Percentiles rank a stretch among this genome's conserved stretches.
phyloP scores from a whole-genome alignment of 2,888 invertebrate genomes.

The Phoenoteleia sp. region DNA sequence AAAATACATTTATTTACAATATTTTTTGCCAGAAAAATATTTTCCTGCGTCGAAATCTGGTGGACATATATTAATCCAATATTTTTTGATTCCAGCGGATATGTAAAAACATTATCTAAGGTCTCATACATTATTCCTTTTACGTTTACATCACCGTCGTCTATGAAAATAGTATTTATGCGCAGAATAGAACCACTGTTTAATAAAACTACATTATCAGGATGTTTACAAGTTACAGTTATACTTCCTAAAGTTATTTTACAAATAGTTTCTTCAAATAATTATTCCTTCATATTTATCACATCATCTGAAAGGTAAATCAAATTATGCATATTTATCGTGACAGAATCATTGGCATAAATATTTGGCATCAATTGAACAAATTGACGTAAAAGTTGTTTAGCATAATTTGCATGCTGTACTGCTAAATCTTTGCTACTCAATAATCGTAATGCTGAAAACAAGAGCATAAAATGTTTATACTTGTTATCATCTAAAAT shows the following conservation, averaged over 20 bases:
- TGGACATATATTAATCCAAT: background rate
- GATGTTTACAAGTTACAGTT: background rate
- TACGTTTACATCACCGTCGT: background rate
- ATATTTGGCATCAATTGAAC: slow-evolving; percentile 5
- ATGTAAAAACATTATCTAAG: background rate
- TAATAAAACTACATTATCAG: background rate
- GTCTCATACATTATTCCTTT: background rate
- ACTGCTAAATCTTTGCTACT: background rate
- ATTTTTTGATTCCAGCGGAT: background rate
- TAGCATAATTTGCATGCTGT: slow-evolving; percentile 4
- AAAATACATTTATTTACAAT: no score
- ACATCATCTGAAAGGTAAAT: slow-evolving; percentile 33
- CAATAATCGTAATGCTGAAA: slow-evolving; percentile 28
- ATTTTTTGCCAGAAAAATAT: no score
- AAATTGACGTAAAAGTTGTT: slow-evolving; percentile 13
- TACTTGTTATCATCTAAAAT: slow-evolving; percentile 10
- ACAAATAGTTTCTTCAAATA: background rate
- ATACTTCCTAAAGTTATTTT: background rate
- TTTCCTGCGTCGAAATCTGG: background rate
- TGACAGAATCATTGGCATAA: slow-evolving; percentile 20
- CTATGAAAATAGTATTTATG: background rate
- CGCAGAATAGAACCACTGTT: background rate
- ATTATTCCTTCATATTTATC: background rate
- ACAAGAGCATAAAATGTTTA: slow-evolving; percentile 43
- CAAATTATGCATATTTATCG: slow-evolving; percentile 8